Evolutionary conservation across 2,888 invertebrate genomes (phyloP).

Genomic region (Ophioninae sp.): DNA sequence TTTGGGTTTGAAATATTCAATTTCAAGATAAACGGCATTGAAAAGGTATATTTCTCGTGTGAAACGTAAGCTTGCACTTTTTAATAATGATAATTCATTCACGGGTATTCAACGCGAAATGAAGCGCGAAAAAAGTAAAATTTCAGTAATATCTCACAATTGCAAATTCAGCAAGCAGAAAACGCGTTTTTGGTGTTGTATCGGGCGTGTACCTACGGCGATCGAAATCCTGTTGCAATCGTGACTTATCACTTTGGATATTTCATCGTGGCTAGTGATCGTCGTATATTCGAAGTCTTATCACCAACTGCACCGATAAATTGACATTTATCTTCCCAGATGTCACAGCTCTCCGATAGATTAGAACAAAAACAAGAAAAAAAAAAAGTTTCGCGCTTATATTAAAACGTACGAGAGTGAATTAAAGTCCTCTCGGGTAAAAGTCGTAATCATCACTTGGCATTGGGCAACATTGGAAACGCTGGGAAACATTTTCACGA

Average conservation of each 20-base stretch:
- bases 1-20: background rate
- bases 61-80: background rate
- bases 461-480: background rate
- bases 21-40: background rate
- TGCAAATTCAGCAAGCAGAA: background rate
- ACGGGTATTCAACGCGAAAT: background rate
- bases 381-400: background rate
- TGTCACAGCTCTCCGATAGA: background rate
- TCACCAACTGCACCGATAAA: conserved; percentile 12
- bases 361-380: conserved; percentile 18
- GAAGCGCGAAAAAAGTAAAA: background rate
- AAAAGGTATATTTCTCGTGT: background rate
- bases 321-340: conserved; percentile 33
- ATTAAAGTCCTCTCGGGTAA: background rate
- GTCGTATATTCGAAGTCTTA: background rate
- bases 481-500: too few relatives aligned
- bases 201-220: background rate
- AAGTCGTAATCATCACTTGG: background rate
- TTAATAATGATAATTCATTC: background rate
- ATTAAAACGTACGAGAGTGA: background rate
- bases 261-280: background rate
- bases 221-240: conserved; percentile 7
- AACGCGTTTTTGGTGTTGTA: background rate
- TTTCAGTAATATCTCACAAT: background rate
- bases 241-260: background rate